phyloP scores from a whole-genome alignment of 2,888 invertebrate species.

The Danaus chrysippus region DNA sequence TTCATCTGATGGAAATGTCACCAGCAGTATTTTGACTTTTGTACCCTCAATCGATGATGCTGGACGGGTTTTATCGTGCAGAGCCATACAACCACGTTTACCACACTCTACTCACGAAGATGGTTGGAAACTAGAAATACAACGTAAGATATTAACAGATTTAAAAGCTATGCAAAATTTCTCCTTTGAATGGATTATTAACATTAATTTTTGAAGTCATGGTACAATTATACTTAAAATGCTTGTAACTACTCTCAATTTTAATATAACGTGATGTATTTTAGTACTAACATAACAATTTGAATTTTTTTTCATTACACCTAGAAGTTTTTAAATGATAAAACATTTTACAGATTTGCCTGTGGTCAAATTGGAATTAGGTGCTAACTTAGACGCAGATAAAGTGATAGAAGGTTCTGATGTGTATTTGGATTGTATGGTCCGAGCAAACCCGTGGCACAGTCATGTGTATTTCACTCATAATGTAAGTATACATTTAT shows the following conservation, averaged over 20 bases:
- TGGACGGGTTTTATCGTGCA: constrained; percentile 71
- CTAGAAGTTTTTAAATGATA: background rate
- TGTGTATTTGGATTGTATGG: constrained; percentile 89
- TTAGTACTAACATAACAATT: too few relatives aligned
- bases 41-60: constrained; percentile 82
- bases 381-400: constrained; percentile 85
- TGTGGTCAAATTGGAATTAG: constrained; percentile 84
- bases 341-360: constrained; percentile 80
- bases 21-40: constrained; percentile 82
- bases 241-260: too few relatives aligned
- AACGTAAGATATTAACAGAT: constrained; percentile 71
- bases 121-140: constrained; percentile 83
- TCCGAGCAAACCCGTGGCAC: constrained; percentile 88
- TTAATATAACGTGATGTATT: too few relatives aligned
- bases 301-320: too few relatives aligned
- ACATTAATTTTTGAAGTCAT: too few relatives aligned
- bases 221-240: too few relatives aligned
- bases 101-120: constrained; percentile 80
- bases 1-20: constrained; percentile 81
- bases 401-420: constrained; percentile 89
- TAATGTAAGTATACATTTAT: constrained; percentile 73
- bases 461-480: constrained; percentile 83
- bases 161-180: background rate
- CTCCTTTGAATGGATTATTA: background rate
- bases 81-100: constrained; percentile 63